phyloP scores from a whole-genome alignment of 2,113 vertebrate genomes.

The Arenaria interpres region DNA sequence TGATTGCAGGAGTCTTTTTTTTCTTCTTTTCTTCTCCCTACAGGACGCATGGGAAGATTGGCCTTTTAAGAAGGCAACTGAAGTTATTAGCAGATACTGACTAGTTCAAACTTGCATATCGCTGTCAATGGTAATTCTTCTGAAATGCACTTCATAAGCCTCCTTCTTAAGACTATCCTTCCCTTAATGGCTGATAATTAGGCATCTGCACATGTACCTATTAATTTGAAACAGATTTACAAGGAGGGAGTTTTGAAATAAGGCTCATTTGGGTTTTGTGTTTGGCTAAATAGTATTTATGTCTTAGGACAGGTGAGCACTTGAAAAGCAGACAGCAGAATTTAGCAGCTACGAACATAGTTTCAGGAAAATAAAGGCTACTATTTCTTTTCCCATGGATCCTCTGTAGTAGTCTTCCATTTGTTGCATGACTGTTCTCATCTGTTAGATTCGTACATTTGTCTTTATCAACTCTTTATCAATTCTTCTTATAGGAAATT shows the following conservation, averaged over 20 bases:
- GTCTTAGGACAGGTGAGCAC: neutral
- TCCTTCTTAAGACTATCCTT: neutral
- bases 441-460: conserved; percentile 33
- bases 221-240: conserved; percentile 18
- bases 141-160: neutral
- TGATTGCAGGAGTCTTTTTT: neutral
- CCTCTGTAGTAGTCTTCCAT: neutral
- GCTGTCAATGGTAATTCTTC: neutral
- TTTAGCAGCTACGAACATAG: neutral
- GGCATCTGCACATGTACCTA: neutral
- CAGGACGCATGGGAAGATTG: neutral
- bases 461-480: conserved; percentile 60
- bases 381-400: neutral
- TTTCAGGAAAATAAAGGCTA: conserved; percentile 7
- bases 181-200: neutral
- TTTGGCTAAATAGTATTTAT: neutral
- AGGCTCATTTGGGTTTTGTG: neutral
- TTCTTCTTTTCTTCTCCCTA: neutral
- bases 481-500: conserved; percentile 88
- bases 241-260: conserved; percentile 11
- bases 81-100: neutral
- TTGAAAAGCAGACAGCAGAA: neutral
- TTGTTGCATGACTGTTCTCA: conserved; percentile 41
- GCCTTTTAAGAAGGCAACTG: neutral
- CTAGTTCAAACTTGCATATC: neutral